Base-by-base conservation (phyloP, 2,113 vertebrate genomes). In the Sorex fumeus region DNA sequence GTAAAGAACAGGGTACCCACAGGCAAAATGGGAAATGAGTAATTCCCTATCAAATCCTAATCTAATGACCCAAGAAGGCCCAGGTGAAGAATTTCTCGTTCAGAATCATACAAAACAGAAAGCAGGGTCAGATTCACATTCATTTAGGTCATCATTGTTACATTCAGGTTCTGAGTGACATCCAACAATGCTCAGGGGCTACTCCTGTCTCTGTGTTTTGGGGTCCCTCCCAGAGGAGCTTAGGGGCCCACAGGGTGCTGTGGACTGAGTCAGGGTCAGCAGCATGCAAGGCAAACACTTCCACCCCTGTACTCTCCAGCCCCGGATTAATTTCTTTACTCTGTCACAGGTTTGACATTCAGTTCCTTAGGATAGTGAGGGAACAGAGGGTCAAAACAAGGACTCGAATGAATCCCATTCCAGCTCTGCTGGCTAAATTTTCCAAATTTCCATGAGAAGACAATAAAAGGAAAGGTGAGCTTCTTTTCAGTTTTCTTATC, bases 41-140 rank as follows among this genome's bases (percentile, higher is more conserved):
- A 70, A 57, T 32, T 66, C 93, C 45, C 40, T 90, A 88, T 84
- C 87, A 82, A 88, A 74, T 76, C 27, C 32, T 90, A 88, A 86
- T 75, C 45, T 57, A 93, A 32, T 64, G 81, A 87, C 23, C 6
- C 12, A 67, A n/a, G 32, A 91, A 90, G 18, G 69, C 69, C 40
- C 64, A 92, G 15, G 57, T 66, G 32, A 81, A 66, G 43, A 36
- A 28, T 40, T 28, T 91, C 36, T 76, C 76, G 72, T 79, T 76
- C 30, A 86, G 76, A 93, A 94, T 53, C n/a, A 88, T 13, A 90
- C 0, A 69, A 27, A 95, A 89, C 25, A 90, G 30, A 90, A 27
- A 91, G 40, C 19, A 76, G 34, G 25, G 82, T 74, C 40, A 86
- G 70, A 90, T 64, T 81, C 80, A 8, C 57, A 60, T 60, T 60